Conservation (phyloP, 2,113 vertebrate genomes). For the Seriola quinqueradiata region DNA sequence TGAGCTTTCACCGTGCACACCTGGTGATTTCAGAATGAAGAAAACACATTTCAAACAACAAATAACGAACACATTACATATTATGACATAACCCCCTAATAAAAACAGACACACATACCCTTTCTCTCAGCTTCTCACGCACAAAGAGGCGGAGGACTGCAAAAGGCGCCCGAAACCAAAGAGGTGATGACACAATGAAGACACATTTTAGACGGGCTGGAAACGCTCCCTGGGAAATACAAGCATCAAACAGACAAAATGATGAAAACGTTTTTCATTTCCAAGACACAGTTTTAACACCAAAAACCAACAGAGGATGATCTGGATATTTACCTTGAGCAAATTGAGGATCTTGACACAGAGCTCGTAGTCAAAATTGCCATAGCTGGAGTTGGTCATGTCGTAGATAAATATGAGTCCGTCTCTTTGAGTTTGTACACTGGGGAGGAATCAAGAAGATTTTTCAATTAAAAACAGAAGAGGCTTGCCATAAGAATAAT, state of each 20-base stretch:
- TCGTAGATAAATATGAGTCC: conserved; percentile 89
- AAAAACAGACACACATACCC: conserved; percentile 71
- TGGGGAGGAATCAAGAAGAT: conserved; percentile 54
- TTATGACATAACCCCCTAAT: neutral
- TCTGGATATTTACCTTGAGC: conserved; percentile 80
- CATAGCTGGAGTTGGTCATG: conserved; percentile 87
- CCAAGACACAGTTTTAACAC: neutral
- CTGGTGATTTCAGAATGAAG: conserved; percentile 60
- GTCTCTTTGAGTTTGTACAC: conserved; percentile 85
- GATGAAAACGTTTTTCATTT: neutral
- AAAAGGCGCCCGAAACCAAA: conserved; percentile 88
- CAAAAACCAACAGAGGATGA: neutral
- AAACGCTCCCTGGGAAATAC: conserved; percentile 82
- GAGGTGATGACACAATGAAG: conserved; percentile 87
- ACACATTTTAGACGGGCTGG: conserved; percentile 87
- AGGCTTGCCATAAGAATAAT: neutral
- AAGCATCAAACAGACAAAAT: neutral
- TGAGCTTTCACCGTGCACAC: conserved; percentile 87
- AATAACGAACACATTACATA: neutral
- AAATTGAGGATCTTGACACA: conserved; percentile 88
- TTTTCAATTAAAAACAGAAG: conserved; percentile 30
- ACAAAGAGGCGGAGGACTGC: conserved; percentile 86
- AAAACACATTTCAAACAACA: neutral
- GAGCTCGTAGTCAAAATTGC: conserved; percentile 88
- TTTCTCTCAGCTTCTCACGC: conserved; percentile 86